Conservation (phyloP, 2,113 vertebrate species). For the Phaetusa simplex region DNA sequence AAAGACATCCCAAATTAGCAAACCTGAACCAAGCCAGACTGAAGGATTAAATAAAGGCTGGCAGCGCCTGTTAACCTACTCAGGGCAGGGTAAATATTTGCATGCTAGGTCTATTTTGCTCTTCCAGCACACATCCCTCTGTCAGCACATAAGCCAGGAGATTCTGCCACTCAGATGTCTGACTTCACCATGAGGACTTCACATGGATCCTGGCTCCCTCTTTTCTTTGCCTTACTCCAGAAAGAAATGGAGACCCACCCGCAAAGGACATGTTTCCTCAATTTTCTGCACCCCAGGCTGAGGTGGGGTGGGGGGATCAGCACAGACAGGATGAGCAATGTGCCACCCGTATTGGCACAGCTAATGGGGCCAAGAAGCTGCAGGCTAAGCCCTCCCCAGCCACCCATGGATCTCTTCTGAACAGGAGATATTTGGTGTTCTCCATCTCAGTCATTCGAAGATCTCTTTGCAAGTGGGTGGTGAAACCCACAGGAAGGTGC, state of each 20-base stretch:
- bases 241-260: background rate
- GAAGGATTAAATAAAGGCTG: background rate
- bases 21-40: background rate
- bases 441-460: background rate
- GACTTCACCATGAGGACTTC: background rate
- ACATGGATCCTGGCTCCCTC: background rate
- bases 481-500: background rate
- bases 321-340: rapidly evolving
- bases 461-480: background rate
- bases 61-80: background rate
- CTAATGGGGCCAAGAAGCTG: background rate
- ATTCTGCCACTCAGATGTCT: background rate
- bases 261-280: background rate
- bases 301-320: background rate
- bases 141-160: background rate
- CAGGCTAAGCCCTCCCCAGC: background rate
- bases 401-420: background rate
- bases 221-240: background rate
- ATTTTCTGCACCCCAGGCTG: background rate
- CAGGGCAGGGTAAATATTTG: background rate
- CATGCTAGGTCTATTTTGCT: background rate
- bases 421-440: background rate
- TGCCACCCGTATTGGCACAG: rapidly evolving
- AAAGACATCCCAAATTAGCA: background rate
- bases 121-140: background rate